Conservation (phyloP, 1,140 invertebrate genomes). For the Drosophila nebulosa region DNA sequence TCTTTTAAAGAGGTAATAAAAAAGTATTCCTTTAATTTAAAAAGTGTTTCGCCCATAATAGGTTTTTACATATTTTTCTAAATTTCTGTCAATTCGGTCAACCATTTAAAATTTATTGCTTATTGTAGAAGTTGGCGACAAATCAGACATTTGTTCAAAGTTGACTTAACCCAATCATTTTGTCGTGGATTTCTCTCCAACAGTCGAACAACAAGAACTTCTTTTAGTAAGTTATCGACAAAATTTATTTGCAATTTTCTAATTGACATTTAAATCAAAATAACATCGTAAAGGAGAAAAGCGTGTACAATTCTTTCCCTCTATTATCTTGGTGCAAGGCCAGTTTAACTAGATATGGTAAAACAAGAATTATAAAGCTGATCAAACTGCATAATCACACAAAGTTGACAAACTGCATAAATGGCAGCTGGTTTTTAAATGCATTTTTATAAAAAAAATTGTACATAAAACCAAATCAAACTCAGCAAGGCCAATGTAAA, state of each 20-base stretch:
- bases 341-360: not conserved
- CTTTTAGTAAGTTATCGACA: not conserved
- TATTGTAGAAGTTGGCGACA: too few species aligned
- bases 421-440: slow-evolving; percentile 32
- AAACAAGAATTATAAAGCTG: slow-evolving; percentile 16
- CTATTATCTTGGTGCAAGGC: not conserved
- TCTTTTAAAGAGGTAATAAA: too few species aligned
- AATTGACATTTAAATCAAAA: not conserved
- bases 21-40: too few species aligned
- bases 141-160: too few species aligned
- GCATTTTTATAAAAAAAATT: slow-evolving; percentile 13
- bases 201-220: not conserved
- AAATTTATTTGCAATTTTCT: not conserved
- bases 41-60: too few species aligned
- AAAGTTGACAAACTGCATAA: slow-evolving; percentile 42
- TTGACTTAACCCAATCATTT: too few species aligned
- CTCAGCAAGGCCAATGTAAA: slow-evolving; percentile 41
- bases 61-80: too few species aligned
- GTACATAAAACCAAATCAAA: slow-evolving; percentile 20
- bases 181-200: too few species aligned
- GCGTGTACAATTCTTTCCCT: not conserved
- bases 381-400: slow-evolving; percentile 28
- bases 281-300: not conserved
- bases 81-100: too few species aligned
- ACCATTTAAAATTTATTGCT: too few species aligned